phyloP scores from a whole-genome alignment of 2,888 invertebrate species.

The Lutraria lutraria region DNA sequence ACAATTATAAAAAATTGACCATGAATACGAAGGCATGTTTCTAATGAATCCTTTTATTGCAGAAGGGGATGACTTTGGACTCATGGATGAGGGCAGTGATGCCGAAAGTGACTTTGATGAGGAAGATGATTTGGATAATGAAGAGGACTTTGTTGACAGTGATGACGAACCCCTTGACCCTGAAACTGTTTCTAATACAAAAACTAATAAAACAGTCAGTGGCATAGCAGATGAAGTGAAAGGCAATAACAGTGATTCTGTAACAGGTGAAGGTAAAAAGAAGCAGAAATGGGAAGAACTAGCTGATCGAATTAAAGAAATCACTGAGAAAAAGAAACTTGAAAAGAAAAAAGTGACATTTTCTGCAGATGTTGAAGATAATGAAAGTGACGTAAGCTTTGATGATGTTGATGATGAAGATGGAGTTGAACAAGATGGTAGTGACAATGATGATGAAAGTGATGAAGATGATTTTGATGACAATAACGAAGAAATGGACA shows the following conservation, averaged over 20 bases:
- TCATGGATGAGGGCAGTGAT: constrained; percentile 18
- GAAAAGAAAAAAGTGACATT: constrained; percentile 46
- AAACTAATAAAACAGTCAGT: not conserved
- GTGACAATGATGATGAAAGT: constrained; percentile 81
- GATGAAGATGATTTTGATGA: constrained; percentile 71
- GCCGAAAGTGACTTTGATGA: constrained; percentile 58
- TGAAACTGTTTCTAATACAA: not conserved
- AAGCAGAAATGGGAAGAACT: constrained; percentile 62
- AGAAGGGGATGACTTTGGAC: constrained; percentile 45
- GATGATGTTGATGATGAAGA: constrained; percentile 80
- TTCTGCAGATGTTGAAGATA: constrained; percentile 80
- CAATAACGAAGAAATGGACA: constrained; percentile 51
- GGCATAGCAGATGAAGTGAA: too few species aligned
- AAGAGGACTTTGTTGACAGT: constrained; percentile 87
- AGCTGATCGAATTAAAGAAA: constrained; percentile 53
- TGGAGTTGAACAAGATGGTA: constrained; percentile 53
- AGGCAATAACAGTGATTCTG: not conserved
- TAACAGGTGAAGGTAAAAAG: not conserved
- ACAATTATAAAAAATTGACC: too few species aligned
- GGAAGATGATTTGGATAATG: constrained; percentile 87
- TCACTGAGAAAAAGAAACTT: constrained; percentile 44
- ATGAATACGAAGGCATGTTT: too few species aligned
- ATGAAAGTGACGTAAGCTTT: constrained; percentile 76
- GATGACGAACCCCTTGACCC: constrained; percentile 74
- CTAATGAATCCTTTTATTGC: constrained; percentile 16